Conservation (phyloP, 2,113 vertebrate genomes). For the Ia io region DNA sequence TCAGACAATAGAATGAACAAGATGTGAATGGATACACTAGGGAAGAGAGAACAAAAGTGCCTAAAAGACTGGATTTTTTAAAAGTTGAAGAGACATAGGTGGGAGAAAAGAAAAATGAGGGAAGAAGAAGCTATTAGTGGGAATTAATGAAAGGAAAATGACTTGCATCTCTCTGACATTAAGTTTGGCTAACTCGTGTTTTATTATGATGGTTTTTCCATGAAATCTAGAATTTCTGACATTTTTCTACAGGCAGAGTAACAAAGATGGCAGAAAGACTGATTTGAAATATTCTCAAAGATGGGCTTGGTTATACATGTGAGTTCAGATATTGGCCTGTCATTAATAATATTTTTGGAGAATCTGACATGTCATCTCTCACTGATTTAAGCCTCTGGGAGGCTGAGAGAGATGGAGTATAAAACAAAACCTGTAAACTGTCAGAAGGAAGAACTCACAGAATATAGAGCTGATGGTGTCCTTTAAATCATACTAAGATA, state of each 20-base stretch:
- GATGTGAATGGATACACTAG: background rate
- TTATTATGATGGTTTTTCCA: background rate
- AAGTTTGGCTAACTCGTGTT: background rate
- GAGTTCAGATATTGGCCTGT: slow-evolving; percentile 61
- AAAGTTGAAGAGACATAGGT: background rate
- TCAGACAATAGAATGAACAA: background rate
- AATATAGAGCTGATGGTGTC: background rate
- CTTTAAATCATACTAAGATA: slow-evolving; percentile 34
- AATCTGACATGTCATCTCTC: slow-evolving; percentile 63
- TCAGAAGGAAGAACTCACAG: slow-evolving; percentile 44
- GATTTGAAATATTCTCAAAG: slow-evolving; percentile 19
- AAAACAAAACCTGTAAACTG: slow-evolving; percentile 58
- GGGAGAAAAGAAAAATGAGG: background rate
- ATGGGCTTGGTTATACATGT: background rate
- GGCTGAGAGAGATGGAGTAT: slow-evolving; percentile 53
- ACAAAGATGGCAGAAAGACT: background rate
- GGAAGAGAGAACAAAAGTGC: background rate
- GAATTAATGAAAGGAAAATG: background rate
- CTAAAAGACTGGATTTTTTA: background rate
- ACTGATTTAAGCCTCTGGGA: slow-evolving; percentile 52
- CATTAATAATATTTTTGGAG: slow-evolving; percentile 73
- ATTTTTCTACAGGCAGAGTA: background rate
- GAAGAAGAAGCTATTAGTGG: background rate
- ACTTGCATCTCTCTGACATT: background rate
- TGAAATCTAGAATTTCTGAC: background rate